Evolutionary conservation across 2,113 vertebrate genomes (phyloP).

Genomic region (Cinclus cinclus): DNA sequence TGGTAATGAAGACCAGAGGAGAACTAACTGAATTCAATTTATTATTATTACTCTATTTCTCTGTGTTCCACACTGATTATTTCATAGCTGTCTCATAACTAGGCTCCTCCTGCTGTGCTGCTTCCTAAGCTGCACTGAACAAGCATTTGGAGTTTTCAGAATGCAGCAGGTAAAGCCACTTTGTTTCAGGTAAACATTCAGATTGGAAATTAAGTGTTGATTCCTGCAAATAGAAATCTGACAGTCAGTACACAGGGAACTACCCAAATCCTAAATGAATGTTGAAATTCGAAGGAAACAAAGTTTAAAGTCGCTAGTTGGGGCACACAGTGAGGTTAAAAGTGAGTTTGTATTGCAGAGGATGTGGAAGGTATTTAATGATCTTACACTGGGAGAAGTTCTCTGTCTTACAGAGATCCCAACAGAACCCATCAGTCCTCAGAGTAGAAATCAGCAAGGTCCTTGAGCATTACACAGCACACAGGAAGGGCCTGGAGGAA

Average conservation of each 20-base stretch:
- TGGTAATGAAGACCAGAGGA: slow-evolving; percentile 13
- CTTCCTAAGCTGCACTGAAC: not conserved
- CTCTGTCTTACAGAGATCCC: not conserved
- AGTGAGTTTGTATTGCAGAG: not conserved
- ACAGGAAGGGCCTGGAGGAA: not conserved
- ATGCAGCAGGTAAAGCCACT: not conserved
- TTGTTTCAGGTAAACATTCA: not conserved
- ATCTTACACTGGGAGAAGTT: not conserved
- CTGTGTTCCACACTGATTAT: not conserved
- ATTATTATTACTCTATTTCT: slow-evolving; percentile 34
- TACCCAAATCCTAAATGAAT: not conserved
- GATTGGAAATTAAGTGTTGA: not conserved
- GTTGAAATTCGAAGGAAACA: not conserved
- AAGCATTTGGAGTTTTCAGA: not conserved
- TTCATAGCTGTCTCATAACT: not conserved
- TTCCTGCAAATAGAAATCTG: not conserved
- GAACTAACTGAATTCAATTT: slow-evolving; percentile 47
- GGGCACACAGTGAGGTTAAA: not conserved
- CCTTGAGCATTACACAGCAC: not conserved
- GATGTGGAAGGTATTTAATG: not conserved
- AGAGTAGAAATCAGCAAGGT: not conserved
- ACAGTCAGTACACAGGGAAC: not conserved
- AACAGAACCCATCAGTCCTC: not conserved
- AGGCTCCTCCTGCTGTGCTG: not conserved
- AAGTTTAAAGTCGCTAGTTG: not conserved